Base-by-base conservation (phyloP, 2,797 vertebrate species). In the Protosalanx chinensis region DNA sequence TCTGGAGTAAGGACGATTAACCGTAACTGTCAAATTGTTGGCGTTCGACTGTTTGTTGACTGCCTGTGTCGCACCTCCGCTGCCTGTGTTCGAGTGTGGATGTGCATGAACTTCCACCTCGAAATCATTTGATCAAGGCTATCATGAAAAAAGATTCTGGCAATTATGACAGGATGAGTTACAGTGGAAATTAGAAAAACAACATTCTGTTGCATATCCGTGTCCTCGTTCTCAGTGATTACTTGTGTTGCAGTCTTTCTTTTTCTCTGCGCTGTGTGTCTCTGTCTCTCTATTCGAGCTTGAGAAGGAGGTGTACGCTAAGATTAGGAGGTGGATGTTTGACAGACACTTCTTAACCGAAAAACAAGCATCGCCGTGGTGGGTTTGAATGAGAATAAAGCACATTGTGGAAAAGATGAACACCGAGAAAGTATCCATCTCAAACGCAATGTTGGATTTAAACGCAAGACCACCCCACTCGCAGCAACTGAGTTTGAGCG, bases 41-140 rank as follows among this genome's bases (percentile, higher is more conserved):
- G 23, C 23, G 58, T 60, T 6, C 23, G 5, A 7, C 20, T 27
- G 20, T 29, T 3, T 65, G 63, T 27, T 41, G 33, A 10, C 33
- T 65, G 64, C 20, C 35, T 65, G 64, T 18, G 46, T 27, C 53
- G 35, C 32, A 20, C 27, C 16, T 41, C 33, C 10, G 23, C n/a
- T 68, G 4, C 12, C 16, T 57, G 32, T 30, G 58, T 30, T 3
- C 12, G 23, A 3, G 23, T 30, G 58, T 59, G 16, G 18, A 23
- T 59, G 57, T 27, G 56, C 41, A 61, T 66, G 67, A 76, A 68
- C 74, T 75, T 74, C 30, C n/a, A 32, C 58, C 51, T 74, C 30
- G n/a, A 30, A 32, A 67, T 68, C 59, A 72, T 51, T 56, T 18
- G 46, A 70, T 59, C 18, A 60, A 67, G 60, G 51, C 57, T 41